These are phyloP conservation scores for Pachyrhynchus sulphureomaculatus DNA, from an alignment of 1,140 invertebrate genomes.

Conservation along the genomic window DNA sequence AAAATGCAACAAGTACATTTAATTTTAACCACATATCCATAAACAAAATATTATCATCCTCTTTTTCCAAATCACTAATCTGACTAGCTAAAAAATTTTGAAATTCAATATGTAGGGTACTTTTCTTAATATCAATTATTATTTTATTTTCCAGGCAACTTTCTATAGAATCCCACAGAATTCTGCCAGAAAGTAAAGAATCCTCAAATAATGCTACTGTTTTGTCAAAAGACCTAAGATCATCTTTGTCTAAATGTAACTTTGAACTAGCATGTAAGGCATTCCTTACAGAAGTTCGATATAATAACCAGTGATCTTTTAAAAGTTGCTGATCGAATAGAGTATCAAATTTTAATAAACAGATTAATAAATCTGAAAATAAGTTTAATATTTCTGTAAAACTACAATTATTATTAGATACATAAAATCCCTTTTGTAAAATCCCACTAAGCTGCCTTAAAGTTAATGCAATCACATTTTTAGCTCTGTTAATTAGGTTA, in stretches of 20 bases:
- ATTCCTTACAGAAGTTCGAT: constrained; percentile 67
- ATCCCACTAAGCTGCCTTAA: constrained; percentile 68
- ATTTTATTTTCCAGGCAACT: constrained; percentile 64
- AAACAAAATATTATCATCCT: constrained; percentile 58
- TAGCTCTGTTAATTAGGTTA: constrained; percentile 66
- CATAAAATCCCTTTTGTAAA: constrained; percentile 55
- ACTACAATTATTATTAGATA: constrained; percentile 51
- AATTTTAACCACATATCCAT: constrained; percentile 69
- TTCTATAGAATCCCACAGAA: constrained; percentile 65
- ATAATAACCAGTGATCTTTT: constrained; percentile 70
- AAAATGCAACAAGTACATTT: constrained; percentile 71
- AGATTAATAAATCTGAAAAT: constrained; percentile 66
- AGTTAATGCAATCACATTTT: constrained; percentile 65
- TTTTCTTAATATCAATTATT: constrained; percentile 63
- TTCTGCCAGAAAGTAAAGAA: constrained; percentile 61
- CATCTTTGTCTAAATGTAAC: constrained; percentile 60
- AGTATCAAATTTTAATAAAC: constrained; percentile 72
- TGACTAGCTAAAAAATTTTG: constrained; percentile 67
- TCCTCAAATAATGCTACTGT: constrained; percentile 66
- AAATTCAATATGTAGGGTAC: constrained; percentile 70
- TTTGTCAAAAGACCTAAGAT: constrained; percentile 66
- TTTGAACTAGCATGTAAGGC: constrained; percentile 67
- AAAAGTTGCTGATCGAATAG: constrained; percentile 64
- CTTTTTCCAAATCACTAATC: constrained; percentile 65
- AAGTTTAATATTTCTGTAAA: constrained; percentile 61